Base-by-base conservation (phyloP, 2,888 invertebrate genomes). In the Muschampia plurimacula region DNA sequence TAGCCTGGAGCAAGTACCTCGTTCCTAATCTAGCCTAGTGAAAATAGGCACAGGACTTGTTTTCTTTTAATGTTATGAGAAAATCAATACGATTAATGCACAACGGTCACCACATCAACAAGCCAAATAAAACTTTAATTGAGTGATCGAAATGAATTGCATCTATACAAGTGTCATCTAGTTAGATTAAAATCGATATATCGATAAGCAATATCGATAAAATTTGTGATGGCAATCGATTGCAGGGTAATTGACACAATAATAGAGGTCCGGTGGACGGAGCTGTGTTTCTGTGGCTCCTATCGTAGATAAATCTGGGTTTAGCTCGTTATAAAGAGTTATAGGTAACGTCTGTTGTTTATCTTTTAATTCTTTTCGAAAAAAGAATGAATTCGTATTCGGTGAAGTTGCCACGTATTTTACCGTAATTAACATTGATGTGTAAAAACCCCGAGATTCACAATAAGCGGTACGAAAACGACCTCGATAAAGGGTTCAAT, bases 201-300 rank as follows among this genome's bases (percentile, higher is more conserved):
- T 63, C 69, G 64, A 72, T 60, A 70, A 69, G 72, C 8, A 36
- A 52, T 75, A 69, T 60, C 69, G 64, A 73, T 63, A 70, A 72
- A 73, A 74, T 75, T 72, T 69, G 8, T 44, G 76, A 76, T 74
- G 74, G 70, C 73, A 74, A 74, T 74, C 75, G 72, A 68, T 73
- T 67, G 74, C 76, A 71, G 46, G 74, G 69, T 76, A 79, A 79
- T 71, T 79, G 79, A 79, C 79, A 78, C 76, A 59, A 79, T 78
- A 79, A 79, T 78, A 71, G 76, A 44, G 69, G 44, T 68, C 65
- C 22, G 67, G 67, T 63, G 69, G 76, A 75, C 59, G 39, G 67
- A 73, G 67, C 59, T 72, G 41, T 60, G 64, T 71, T 71, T 46
- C 65, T 68, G 39, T 64, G 41, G 15, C 9, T n/a, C 60, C 62